Base-by-base conservation (phyloP, 1,140 invertebrate species). In the Helicoverpa zea region DNA sequence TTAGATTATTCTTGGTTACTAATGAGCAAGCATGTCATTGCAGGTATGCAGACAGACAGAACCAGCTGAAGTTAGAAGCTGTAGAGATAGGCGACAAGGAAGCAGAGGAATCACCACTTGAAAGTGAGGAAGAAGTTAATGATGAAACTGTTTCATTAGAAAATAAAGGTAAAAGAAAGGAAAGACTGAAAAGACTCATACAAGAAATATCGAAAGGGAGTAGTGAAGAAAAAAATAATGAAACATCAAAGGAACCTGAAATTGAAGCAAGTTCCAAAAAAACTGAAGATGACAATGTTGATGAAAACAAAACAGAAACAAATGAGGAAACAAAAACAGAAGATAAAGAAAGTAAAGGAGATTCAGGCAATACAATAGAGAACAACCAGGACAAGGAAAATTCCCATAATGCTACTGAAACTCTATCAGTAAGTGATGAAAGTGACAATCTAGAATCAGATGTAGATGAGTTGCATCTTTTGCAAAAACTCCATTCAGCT, bases 81-180 rank as follows among this genome's bases (percentile, higher is more conserved):
- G 90, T 81, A 79, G 92, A 94, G 86, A 94, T 95, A 64, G 91
- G 90, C 12, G 94, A 95, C 63, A 94, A 94, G 82, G 94, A 95
- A 85, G 92, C 92, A 7, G 92, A 95, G 73, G 92, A 94, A 66
- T 93, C 94, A 51, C 90, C 92, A 23, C 68, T 89, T 5, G 94
- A 94, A 80, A 93, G 88, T 82, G 94, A 92, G 74, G 92, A 94
- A 9, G 92, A 91, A 58, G 73, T 66, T 7, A 66, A 76, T 23
- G 90, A 89, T 79, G 79, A 86, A 16, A 89, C 77, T 63, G 81
- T 72, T 54, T 88, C 86, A 13, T 83, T 93, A 83, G 86, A 88
- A 80, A 86, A 88, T 75, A 93, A 86, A 83, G 84, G 90, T 66
- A 91, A 93, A 83, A 90, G 92, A 83, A 94, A 93, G 83, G 87